phyloP scores from a whole-genome alignment of 2,797 vertebrate genomes.

The Platyrinchus mystaceus region DNA sequence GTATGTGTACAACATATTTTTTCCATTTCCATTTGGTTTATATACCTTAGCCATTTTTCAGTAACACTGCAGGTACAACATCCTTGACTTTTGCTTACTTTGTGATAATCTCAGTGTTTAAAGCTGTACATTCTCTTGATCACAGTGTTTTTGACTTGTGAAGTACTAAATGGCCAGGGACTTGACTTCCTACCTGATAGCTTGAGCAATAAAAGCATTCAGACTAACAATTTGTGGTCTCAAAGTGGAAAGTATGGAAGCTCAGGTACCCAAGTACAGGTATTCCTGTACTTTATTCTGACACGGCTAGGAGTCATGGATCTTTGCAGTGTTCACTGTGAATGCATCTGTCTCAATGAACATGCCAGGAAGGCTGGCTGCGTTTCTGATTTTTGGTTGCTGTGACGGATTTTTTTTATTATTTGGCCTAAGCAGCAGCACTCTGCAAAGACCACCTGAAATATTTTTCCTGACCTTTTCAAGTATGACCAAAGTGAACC shows the following conservation, averaged over 20 bases:
- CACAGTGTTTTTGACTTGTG: not conserved
- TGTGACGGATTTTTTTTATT: not conserved
- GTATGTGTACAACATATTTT: not conserved
- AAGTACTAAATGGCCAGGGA: not conserved
- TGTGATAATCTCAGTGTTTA: not conserved
- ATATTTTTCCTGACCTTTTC: not conserved
- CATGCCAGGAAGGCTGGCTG: not conserved
- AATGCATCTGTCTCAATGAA: not conserved
- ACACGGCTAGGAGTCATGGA: not conserved
- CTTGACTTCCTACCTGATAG: not conserved
- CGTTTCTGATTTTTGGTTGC: not conserved
- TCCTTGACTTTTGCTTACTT: not conserved
- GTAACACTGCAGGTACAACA: not conserved
- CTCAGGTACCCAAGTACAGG: not conserved
- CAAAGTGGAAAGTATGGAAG: not conserved
- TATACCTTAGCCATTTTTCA: not conserved
- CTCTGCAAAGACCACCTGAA: not conserved
- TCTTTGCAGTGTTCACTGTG: fast-evolving
- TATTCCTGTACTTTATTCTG: not conserved
- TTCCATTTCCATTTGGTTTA: not conserved
- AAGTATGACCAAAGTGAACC: not conserved
- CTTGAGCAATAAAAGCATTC: not conserved
- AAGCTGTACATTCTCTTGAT: not conserved
- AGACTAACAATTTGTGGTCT: not conserved
- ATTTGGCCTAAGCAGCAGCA: not conserved